A percentile compares a stretch with the other conserved stretches of the same genome.
Conservation (phyloP, 2,888 invertebrate species). For the Erynnis tages region DNA sequence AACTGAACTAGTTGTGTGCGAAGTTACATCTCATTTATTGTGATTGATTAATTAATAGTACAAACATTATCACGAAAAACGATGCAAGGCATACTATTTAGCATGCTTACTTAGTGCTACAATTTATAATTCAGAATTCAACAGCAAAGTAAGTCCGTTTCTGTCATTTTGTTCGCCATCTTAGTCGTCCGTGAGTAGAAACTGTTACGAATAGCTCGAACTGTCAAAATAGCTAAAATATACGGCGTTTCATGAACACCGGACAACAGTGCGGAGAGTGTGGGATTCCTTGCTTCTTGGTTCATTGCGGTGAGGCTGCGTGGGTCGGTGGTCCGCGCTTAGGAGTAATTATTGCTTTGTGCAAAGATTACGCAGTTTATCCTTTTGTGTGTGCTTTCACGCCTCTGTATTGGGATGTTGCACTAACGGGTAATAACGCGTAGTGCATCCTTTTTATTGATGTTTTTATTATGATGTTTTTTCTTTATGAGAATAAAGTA, state of each 20-base stretch:
- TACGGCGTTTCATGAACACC: slow-evolving; percentile 77
- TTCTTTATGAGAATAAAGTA: no score
- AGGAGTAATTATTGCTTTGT: slow-evolving; percentile 52
- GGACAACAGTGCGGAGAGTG: slow-evolving; percentile 73
- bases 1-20: no score
- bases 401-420: not conserved
- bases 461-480: no score
- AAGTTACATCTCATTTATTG: no score
- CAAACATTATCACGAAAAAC: no score
- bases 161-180: slow-evolving; percentile 16
- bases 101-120: no score
- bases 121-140: no score
- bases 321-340: slow-evolving; percentile 66
- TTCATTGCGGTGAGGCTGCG: slow-evolving; percentile 66
- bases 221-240: slow-evolving; percentile 81
- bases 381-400: slow-evolving; percentile 21
- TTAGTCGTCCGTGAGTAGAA: slow-evolving; percentile 45
- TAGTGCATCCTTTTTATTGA: no score
- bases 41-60: no score
- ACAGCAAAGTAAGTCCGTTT: no score
- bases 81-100: no score
- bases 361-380: slow-evolving; percentile 28
- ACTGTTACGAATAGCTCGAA: slow-evolving; percentile 67
- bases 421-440: not conserved
- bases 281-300: slow-evolving; percentile 73